Evolutionary conservation across 2,888 invertebrate genomes (phyloP), one percentile per base, ranked within the genome.

Genomic region (Portevinia maculata): DNA sequence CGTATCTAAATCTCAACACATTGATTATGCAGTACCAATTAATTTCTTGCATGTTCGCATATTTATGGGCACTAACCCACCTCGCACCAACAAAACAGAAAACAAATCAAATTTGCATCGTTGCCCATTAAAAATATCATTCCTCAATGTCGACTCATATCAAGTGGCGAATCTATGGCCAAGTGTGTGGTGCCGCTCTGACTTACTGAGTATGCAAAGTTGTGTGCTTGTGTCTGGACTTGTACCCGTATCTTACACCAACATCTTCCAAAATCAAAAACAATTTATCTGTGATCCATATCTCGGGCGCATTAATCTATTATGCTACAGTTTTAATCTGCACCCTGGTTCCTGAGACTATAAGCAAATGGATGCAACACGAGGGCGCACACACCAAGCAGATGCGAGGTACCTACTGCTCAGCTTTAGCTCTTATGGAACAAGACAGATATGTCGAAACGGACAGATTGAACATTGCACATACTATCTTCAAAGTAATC

Each of bases 221-320:
- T 44, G 41, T 62, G 32, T 78, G 64, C 17, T 50, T 70, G 37
- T 60, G 34, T 24, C 48, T 24, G 34, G 28, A 32, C 41, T 28
- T 32, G 13, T 39, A 48, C 34, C 34, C 3, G n/a, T 60, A 75
- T 76, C 76, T 71, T 70, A 64, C 62, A 41, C 59, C 39, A 76
- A 28, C 76, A 81, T 81, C 76, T 71, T 76, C 59, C 17, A 81
- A 57, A 59, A 81, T 81, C 81, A 46, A 81, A 76, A 70, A 76
- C 81, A 81, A 81, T 81, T 81, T 81, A 81, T 81, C 81, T 76
- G 76, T 81, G 81, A 81, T 81, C 81, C 75, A 76, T 81, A 81
- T 81, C 81, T 76, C 37, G 59, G 64, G 52, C 46, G 76, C 76
- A 76, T 41, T 81, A 81, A 81, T 81, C 81, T 81, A 81, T 76